A percentile compares a stretch with the other conserved stretches of the same genome.
These are phyloP conservation scores for Drosophila tropicalis DNA, from an alignment of 1,140 invertebrate species.

Conservation along the genomic window DNA sequence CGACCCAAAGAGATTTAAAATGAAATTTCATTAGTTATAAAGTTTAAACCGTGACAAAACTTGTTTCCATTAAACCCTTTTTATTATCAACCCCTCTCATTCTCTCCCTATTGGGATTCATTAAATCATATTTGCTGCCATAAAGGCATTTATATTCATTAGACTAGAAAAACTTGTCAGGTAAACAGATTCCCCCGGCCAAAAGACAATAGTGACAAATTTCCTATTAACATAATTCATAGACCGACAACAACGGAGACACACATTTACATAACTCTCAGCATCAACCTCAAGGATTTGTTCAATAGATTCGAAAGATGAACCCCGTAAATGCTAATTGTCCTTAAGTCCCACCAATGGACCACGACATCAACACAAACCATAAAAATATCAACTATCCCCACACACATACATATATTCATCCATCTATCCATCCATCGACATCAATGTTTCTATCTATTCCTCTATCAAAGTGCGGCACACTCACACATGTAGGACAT, in stretches of 20 bases:
- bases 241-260: conserved; percentile 32
- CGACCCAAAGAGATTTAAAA: no score
- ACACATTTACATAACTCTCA: conserved; percentile 31
- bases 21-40: not conserved
- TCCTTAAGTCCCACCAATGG: conserved; percentile 33
- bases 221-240: conserved; percentile 76
- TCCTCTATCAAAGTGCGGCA: conserved; percentile 11
- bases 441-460: conserved; percentile 34
- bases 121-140: conserved; percentile 9
- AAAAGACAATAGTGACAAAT: conserved; percentile 42
- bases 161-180: conserved; percentile 47
- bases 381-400: conserved; percentile 38
- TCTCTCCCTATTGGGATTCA: not conserved
- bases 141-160: conserved; percentile 70
- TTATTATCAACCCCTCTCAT: not conserved
- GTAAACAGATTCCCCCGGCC: conserved; percentile 39
- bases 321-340: conserved; percentile 54
- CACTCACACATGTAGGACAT: conserved; percentile 24
- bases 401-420: not conserved
- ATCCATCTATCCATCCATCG: not conserved
- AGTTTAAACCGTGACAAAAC: not conserved
- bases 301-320: conserved; percentile 49
- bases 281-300: conserved; percentile 27
- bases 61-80: not conserved
- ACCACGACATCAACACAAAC: conserved; percentile 30